Evolutionary conservation across 1,140 invertebrate genomes (phyloP), one percentile per base, ranked within the genome.

Genomic region (Drosophila ficusphila): DNA sequence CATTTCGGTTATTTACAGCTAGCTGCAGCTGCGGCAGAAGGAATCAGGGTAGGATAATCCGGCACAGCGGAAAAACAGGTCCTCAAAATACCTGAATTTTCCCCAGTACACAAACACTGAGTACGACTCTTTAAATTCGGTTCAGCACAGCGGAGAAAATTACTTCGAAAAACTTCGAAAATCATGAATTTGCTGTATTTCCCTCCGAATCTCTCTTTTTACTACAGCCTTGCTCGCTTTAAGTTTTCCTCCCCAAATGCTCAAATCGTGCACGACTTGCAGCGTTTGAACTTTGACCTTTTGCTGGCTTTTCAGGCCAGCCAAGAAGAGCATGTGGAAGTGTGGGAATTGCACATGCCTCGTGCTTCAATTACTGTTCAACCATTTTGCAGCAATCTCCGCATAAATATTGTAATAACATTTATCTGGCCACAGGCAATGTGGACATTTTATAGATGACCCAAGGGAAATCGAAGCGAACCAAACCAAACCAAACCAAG

Each of bases 1-100:
- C 79, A 74, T 79, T 79, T 81, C 52, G 65, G 77, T 71, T 82
- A 77, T 82, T 74, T 64, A 73, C 74, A 64, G 68, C 82, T 58
- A 39, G 67, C 54, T 48, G 29, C 41, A 42, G 33, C 64, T 38
- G 21, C 47, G 29, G 12, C 2, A 18, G 48, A 38, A 49, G 33
- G 31, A n/a, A n/a, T 8, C 8, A 23, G 16, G 18, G n/a, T 7
- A 25, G 33, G 12, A 34, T 16, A 44, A 69, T 60, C 18, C 57
- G 16, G 12, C 57, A 60, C 49, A 21, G 51, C 3, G 21, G 56
- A 58, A 54, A 51, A 49, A 34, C n/a, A n/a, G n/a, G n/a, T n/a
- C n/a, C n/a, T n/a, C n/a, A n/a, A n/a, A n/a, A n/a, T n/a, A n/a
- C n/a, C n/a, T n/a, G n/a, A n/a, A n/a, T n/a, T n/a, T n/a, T n/a